These are phyloP conservation scores for Lobophora halterata DNA, from an alignment of 2,888 invertebrate species.

Conservation along the genomic window DNA sequence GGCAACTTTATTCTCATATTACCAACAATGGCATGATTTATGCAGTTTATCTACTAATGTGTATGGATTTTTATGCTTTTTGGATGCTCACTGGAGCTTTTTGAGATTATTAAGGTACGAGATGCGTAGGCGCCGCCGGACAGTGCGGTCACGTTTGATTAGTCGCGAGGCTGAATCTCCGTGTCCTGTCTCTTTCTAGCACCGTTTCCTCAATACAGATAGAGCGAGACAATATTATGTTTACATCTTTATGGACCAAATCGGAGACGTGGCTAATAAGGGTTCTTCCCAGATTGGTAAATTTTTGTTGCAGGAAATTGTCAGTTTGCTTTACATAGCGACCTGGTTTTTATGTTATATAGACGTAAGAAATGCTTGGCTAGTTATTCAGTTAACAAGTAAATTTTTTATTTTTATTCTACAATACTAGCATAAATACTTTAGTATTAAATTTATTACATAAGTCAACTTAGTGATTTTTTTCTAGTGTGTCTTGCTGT, in stretches of 20 bases:
- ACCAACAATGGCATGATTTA: constrained; percentile 24
- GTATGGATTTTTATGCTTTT: too few relatives aligned
- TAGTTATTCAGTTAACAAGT: too few relatives aligned
- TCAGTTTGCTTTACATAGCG: constrained; percentile 61
- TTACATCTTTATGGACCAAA: constrained; percentile 68
- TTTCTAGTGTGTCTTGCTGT: too few relatives aligned
- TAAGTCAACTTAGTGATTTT: too few relatives aligned
- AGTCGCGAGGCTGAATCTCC: constrained; percentile 64
- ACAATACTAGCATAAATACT: too few relatives aligned
- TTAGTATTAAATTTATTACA: too few relatives aligned
- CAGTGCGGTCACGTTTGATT: constrained; percentile 76
- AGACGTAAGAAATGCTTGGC: too few relatives aligned
- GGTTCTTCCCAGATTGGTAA: constrained; percentile 72
- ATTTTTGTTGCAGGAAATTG: constrained; percentile 73
- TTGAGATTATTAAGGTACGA: constrained; percentile 46
- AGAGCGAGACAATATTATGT: constrained; percentile 57
- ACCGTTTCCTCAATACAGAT: constrained; percentile 21
- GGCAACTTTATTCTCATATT: constrained; percentile 32
- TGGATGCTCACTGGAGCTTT: constrained; percentile 21
- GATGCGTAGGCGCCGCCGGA: constrained; percentile 69
- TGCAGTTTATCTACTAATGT: too few relatives aligned
- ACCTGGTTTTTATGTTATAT: constrained; percentile 59
- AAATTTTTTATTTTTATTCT: constrained; percentile 27
- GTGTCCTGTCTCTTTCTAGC: constrained; percentile 54
- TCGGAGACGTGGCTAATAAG: constrained; percentile 66